These are phyloP conservation scores for Branchipolynoe longqiensis DNA, from an alignment of 2,888 invertebrate genomes.

Conservation along the genomic window DNA sequence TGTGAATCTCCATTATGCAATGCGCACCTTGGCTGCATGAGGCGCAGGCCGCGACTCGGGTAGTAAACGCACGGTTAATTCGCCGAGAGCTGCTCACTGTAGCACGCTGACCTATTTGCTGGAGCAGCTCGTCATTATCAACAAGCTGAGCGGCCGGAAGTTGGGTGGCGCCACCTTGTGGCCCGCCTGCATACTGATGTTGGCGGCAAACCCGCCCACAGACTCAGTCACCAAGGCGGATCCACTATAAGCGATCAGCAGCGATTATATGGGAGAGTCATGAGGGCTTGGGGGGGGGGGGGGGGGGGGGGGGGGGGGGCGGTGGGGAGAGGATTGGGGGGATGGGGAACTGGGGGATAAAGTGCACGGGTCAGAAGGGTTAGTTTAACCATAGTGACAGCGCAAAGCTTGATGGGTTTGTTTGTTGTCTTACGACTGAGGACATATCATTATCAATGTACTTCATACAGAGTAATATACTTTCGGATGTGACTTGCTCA, in stretches of 20 bases:
- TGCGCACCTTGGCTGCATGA: too few species aligned
- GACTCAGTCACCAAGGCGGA: too few species aligned
- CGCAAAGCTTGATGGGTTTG: too few species aligned
- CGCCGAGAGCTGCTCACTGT: background rate
- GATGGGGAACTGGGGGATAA: background rate
- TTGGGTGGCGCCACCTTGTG: background rate
- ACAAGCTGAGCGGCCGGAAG: slow-evolving; percentile 25
- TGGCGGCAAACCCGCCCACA: background rate
- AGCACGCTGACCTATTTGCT: slow-evolving; percentile 37
- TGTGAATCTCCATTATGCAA: too few species aligned
- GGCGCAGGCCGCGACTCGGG: background rate
- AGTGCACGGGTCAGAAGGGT: background rate
- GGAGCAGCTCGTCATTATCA: slow-evolving; percentile 6
- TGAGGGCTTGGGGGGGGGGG: background rate
- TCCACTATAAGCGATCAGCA: slow-evolving; percentile 15
- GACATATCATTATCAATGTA: too few species aligned
- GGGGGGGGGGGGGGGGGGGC: background rate
- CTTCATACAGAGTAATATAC: too few species aligned
- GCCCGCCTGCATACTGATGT: background rate
- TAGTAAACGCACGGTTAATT: background rate
- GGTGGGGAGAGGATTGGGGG: background rate
- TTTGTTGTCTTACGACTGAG: too few species aligned
- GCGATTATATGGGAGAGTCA: background rate
- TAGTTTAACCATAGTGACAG: too few species aligned
- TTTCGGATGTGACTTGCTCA: too few species aligned